phyloP scores from a whole-genome alignment of 2,797 vertebrate species.

The Vultur gryphus region DNA sequence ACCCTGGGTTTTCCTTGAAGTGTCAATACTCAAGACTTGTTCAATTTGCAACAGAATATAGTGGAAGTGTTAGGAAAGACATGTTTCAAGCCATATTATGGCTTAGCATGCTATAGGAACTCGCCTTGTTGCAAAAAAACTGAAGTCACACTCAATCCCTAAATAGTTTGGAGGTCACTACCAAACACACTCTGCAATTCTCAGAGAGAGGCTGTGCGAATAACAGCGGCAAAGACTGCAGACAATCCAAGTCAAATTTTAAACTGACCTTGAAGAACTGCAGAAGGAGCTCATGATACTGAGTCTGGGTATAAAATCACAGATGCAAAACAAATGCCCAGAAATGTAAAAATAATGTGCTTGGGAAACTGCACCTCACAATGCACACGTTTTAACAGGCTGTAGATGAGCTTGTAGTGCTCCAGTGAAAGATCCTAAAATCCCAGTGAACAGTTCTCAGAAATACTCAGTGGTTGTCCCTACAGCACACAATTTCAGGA shows the following conservation, averaged over 20 bases:
- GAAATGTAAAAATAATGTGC: not conserved
- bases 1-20: not conserved
- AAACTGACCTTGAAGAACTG: slow-evolving; percentile 47
- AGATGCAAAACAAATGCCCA: slow-evolving; percentile 40
- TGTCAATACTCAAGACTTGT: not conserved
- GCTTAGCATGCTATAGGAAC: not conserved
- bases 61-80: not conserved
- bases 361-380: not conserved
- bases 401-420: not conserved
- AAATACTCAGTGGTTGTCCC: not conserved
- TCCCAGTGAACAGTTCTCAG: not conserved
- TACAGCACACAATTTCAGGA: not conserved
- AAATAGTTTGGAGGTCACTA: slow-evolving; percentile 44
- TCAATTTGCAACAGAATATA: not conserved
- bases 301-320: slow-evolving; percentile 28
- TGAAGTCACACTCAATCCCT: slow-evolving; percentile 27
- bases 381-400: fast-evolving
- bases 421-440: not conserved
- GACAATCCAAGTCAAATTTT: slow-evolving; percentile 37
- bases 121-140: not conserved
- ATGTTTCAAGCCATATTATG: not conserved
- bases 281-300: slow-evolving; percentile 16
- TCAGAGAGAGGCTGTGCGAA: slow-evolving; percentile 2
- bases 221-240: slow-evolving; percentile 45
- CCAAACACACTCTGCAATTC: not conserved